Evolutionary conservation across 2,113 vertebrate species (phyloP).

Genomic region (Oceanites oceanicus): DNA sequence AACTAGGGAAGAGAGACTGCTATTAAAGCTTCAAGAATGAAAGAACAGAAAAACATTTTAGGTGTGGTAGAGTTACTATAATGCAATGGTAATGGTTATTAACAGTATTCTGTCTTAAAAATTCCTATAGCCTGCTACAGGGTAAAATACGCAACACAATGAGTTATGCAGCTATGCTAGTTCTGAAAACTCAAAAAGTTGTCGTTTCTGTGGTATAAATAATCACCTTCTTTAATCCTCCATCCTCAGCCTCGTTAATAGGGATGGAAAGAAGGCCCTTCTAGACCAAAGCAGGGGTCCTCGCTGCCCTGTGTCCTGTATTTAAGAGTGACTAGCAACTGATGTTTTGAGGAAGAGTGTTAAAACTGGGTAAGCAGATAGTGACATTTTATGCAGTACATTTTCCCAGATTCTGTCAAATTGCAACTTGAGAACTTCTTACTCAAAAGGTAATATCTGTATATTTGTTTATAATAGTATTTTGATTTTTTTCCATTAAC

Average conservation of each 20-base stretch:
- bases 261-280: neutral
- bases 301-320: neutral
- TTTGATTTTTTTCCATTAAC: neutral
- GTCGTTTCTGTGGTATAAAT: neutral
- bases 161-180: neutral
- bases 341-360: neutral
- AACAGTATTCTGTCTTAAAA: neutral
- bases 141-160: neutral
- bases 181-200: neutral
- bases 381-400: neutral
- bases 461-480: neutral
- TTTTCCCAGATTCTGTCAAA: neutral
- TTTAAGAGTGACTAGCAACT: neutral
- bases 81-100: neutral
- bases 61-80: neutral
- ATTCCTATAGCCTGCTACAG: neutral
- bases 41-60: neutral
- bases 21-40: neutral
- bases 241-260: neutral
- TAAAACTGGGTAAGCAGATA: neutral
- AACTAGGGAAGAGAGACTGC: neutral
- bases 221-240: neutral
- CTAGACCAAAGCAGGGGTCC: neutral
- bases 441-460: neutral
- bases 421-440: neutral